phyloP scores from a whole-genome alignment of 2,797 vertebrate species.

The Pygocentrus nattereri region DNA sequence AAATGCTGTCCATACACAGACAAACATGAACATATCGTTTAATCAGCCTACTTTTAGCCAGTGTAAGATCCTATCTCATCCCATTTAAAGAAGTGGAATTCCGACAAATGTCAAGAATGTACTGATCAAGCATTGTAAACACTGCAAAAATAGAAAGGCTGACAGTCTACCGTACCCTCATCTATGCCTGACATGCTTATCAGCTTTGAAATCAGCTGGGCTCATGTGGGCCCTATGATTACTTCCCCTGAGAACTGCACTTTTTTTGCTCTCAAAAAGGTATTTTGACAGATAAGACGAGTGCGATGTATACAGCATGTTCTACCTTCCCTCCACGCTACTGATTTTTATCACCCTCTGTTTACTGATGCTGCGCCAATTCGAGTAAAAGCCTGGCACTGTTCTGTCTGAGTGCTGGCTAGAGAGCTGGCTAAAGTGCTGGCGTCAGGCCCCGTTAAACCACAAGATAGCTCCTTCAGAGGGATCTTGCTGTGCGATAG shows the following conservation, averaged over 20 bases:
- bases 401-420: constrained; percentile 18
- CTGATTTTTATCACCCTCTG: constrained; percentile 48
- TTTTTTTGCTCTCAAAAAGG: not conserved
- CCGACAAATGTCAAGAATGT: constrained; percentile 22
- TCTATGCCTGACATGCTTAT: constrained; percentile 10
- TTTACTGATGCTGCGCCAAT: constrained; percentile 51
- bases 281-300: constrained; percentile 21
- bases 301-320: constrained; percentile 12
- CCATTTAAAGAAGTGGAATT: constrained; percentile 5
- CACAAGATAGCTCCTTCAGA: constrained; percentile 57
- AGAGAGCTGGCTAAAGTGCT: constrained; percentile 40
- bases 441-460: constrained; percentile 50
- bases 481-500: constrained; percentile 25
- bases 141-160: constrained; percentile 26
- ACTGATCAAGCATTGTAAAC: constrained; percentile 2
- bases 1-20: too few species aligned
- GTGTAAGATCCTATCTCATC: not conserved
- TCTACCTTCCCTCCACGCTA: constrained; percentile 29
- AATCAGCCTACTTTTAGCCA: not conserved
- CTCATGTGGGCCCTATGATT: constrained; percentile 24
- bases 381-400: constrained; percentile 46
- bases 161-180: constrained; percentile 20
- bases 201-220: constrained; percentile 25
- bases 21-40: constrained; percentile 10
- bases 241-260: constrained; percentile 18